These are phyloP conservation scores for Condylura cristata DNA, from an alignment of 2,113 vertebrate genomes.

Conservation along the genomic window DNA sequence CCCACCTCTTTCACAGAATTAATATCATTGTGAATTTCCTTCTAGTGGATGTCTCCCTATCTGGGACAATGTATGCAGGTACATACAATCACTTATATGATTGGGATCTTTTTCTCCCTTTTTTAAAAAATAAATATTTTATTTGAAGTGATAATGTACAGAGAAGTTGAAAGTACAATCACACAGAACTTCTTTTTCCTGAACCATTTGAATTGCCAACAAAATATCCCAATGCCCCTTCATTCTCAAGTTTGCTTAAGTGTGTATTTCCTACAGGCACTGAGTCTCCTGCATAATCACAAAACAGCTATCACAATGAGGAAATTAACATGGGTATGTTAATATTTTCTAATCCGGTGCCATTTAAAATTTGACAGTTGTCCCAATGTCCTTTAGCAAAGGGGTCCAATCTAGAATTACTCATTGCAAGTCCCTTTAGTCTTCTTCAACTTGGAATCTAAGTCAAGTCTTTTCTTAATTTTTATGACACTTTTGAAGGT, in stretches of 20 bases:
- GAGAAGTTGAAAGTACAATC: neutral
- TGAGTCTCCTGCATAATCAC: neutral
- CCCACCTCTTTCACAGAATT: neutral
- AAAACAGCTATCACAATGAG: neutral
- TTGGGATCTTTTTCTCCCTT: neutral
- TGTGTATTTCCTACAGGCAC: neutral
- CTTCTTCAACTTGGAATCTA: neutral
- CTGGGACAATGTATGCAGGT: neutral
- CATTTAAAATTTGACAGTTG: neutral
- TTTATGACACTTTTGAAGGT: neutral
- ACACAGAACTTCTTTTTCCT: neutral
- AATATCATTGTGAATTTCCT: slow-evolving; percentile 5
- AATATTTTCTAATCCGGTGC: neutral
- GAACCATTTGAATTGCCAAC: neutral
- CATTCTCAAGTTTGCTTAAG: neutral
- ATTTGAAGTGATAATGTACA: neutral
- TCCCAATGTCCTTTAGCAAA: neutral
- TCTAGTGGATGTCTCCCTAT: neutral
- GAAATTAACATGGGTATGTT: neutral
- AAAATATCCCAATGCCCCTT: neutral
- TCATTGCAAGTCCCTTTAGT: neutral
- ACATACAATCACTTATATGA: neutral
- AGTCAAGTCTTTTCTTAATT: neutral
- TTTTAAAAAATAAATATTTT: neutral
- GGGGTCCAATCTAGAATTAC: neutral